Evolutionary conservation across 1,140 invertebrate species (phyloP), one percentile per base, ranked within the genome.

Genomic region (Scaptomyza hsui): DNA sequence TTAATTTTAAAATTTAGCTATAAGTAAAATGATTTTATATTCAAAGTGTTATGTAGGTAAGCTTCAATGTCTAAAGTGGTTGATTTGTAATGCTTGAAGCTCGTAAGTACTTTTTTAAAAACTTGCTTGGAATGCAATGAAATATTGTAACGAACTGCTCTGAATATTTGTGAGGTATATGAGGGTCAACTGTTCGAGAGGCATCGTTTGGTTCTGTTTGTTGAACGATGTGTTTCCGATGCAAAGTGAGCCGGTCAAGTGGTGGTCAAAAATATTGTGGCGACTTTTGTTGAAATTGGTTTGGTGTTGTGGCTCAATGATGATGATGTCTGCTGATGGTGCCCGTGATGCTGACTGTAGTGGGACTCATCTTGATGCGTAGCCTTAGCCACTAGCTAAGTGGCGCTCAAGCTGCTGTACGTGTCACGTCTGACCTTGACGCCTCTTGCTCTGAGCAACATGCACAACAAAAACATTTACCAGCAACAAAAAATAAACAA

Each of bases 381-480:
- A 55, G 52, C 39, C 52, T 13, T 35, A 18, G 51, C 35, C 61
- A 51, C 41, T 62, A 57, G 60, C 57, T 60, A 55, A 68, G 57
- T 74, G 74, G 74, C 60, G 65, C 65, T 77, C 71, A 56, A 74
- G 74, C 70, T 72, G 73, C 70, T 72, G 73, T 72, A 61, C 74
- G 70, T 77, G 74, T 71, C 74, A 77, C 71, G 74, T 61, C 45
- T 60, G 74, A 74, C 74, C 74, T 77, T 77, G 74, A 65, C 71
- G 74, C 74, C 64, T 77, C 65, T 59, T 75, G 41, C 61, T 49
- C 45, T 10, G 45, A 37, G 19, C 42, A 41, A 47, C 29, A 47
- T 18, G 42, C 48, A 29, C 45, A 57, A 37, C 45, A 51, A 7
- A 37, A 68, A 52, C 26, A 63, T 24, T 32, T 18, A 42, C 5